A percentile compares a stretch with the other conserved stretches of the same genome.
Evolutionary conservation across 1,140 invertebrate species (phyloP).

Genomic region (Pectinophora gossypiella): DNA sequence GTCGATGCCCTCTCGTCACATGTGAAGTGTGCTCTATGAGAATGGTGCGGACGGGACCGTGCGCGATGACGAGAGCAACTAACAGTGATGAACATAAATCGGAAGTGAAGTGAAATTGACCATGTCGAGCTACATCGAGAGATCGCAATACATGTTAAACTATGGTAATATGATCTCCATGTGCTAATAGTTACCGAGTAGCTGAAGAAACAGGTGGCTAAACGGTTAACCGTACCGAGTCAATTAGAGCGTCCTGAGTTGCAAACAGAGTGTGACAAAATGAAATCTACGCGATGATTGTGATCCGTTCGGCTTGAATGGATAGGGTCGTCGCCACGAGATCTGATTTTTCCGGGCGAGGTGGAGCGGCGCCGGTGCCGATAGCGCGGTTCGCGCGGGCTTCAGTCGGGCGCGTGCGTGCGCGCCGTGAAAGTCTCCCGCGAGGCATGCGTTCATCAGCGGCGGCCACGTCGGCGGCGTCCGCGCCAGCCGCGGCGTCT

Average conservation of each 20-base stretch:
- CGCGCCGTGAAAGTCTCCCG: conserved; percentile 62
- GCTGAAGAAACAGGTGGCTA: neutral
- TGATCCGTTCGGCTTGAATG: conserved; percentile 65
- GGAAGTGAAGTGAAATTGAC: neutral
- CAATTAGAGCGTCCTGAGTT: conserved; percentile 12
- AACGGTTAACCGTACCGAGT: neutral
- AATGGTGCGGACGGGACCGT: too few species aligned
- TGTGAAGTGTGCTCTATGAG: too few species aligned
- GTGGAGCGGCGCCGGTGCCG: conserved; percentile 38
- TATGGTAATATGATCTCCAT: neutral
- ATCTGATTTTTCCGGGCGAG: conserved; percentile 59
- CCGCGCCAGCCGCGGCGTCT: conserved; percentile 16
- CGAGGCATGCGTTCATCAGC: conserved; percentile 45
- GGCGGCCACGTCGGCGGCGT: conserved; percentile 42
- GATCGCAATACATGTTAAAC: neutral
- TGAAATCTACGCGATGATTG: conserved; percentile 50
- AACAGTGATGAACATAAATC: too few species aligned
- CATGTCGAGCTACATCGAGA: neutral
- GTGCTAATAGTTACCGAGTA: neutral
- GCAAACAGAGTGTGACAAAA: conserved; percentile 63
- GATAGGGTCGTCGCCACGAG: conserved; percentile 60
- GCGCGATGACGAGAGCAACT: too few species aligned
- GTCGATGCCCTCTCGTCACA: conserved; percentile 23
- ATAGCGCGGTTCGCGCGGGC: conserved; percentile 38
- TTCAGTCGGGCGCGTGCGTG: conserved; percentile 60